Conservation (phyloP, 2,797 vertebrate species). For the Myotis daubentonii region DNA sequence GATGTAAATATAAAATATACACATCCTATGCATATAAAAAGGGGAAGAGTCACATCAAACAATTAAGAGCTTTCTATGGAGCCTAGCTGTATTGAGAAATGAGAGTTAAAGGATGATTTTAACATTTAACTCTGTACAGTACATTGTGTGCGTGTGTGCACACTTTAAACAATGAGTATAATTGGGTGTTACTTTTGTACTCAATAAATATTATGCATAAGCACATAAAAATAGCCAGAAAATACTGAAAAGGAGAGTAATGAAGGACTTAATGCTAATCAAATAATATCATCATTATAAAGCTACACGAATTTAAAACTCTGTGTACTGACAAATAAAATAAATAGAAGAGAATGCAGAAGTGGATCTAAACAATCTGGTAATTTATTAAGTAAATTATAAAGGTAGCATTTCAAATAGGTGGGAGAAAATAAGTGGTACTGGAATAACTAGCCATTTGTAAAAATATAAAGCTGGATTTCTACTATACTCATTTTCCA, state of each 20-base stretch:
- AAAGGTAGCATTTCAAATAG: conserved; percentile 8
- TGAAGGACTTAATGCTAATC: neutral
- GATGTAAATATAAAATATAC: neutral
- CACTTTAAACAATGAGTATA: neutral
- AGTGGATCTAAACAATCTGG: neutral
- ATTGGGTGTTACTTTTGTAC: neutral
- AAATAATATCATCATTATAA: neutral
- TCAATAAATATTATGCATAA: neutral
- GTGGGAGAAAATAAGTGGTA: neutral
- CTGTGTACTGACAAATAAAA: neutral
- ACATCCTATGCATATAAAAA: neutral
- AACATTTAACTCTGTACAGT: neutral
- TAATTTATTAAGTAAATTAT: neutral
- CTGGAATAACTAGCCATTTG: neutral
- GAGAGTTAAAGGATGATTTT: neutral
- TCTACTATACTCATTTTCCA: conserved; percentile 29
- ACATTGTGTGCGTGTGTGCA: neutral
- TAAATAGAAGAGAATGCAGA: neutral
- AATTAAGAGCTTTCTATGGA: neutral
- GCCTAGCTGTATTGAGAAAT: neutral
- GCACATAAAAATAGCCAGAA: neutral
- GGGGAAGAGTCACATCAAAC: neutral
- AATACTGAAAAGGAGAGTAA: conserved; percentile 12
- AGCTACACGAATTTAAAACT: conserved; percentile 29
- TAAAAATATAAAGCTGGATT: conserved; percentile 36